phyloP scores from a whole-genome alignment of 1,140 invertebrate species.

The Drosophila ananassae region DNA sequence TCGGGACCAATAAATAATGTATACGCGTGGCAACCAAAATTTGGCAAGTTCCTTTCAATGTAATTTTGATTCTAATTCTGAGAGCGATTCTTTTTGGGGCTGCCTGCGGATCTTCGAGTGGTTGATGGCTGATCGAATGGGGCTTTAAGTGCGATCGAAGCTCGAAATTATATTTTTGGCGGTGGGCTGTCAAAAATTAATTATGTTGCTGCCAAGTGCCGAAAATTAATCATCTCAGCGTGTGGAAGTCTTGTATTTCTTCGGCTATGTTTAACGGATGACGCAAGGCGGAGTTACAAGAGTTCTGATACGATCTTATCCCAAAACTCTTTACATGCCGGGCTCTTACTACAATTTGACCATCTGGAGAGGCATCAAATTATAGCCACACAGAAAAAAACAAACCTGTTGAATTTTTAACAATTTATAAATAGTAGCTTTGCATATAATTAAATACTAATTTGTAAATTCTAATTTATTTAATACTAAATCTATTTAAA shows the following conservation, averaged over 20 bases:
- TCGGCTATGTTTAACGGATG: conserved; percentile 53
- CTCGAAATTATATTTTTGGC: conserved; percentile 38
- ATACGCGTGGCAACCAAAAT: conserved; percentile 75
- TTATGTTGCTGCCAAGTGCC: conserved; percentile 38
- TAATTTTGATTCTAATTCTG: conserved; percentile 29
- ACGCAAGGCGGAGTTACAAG: conserved; percentile 62
- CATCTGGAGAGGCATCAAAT: conserved; percentile 1
- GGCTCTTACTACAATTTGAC: conserved; percentile 12
- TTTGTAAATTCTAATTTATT: too few relatives aligned
- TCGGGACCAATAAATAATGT: conserved; percentile 65
- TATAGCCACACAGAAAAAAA: conserved; percentile 9
- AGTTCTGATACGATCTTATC: conserved; percentile 15
- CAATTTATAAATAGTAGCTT: not conserved
- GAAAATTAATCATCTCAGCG: conserved; percentile 52
- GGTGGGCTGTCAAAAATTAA: conserved; percentile 42
- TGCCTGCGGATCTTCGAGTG: conserved; percentile 40
- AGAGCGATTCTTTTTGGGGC: conserved; percentile 10
- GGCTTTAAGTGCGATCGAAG: conserved; percentile 27
- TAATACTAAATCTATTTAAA: too few relatives aligned
- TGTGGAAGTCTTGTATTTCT: conserved; percentile 7
- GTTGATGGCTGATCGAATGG: conserved; percentile 29
- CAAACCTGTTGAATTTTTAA: not conserved
- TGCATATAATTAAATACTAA: too few relatives aligned
- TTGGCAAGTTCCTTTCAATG: conserved; percentile 55
- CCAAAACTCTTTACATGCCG: conserved; percentile 3